Base-by-base conservation (phyloP, 2,888 invertebrate species). In the Mimachlamys varia region DNA sequence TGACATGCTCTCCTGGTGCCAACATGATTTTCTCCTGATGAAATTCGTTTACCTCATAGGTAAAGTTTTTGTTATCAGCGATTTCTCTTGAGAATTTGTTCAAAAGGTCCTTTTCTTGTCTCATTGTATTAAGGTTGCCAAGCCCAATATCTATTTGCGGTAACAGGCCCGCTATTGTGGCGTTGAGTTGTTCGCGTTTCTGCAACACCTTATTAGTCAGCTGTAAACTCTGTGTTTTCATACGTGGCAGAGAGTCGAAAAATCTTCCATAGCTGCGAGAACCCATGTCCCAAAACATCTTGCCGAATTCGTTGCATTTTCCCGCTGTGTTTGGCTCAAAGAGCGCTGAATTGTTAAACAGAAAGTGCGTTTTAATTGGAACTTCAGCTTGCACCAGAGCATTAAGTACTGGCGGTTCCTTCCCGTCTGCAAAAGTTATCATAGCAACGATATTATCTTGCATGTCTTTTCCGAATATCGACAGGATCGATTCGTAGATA, bases 341-440 rank as follows among this genome's bases (percentile, higher is more conserved):
- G 33, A 94, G 88, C 10, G 93, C 93, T 17, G 93, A 94, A 62
- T 94, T 94, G 53, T 94, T 94, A 87, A 94, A 93, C 22, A 88
- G 88, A 88, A 92, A 94, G 50, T 88, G 90, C 19, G 55, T 76
- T 15, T 90, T 90, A 55, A 89, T 89, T 22, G 93, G 94, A 27
- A 94, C 53, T n/a, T 91, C 87, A n/a, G 93, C 92, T 58, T 91
- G 91, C 44, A 91, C 89, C 37, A 94, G 76, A 1, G 94, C 93
- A 15, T 91, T 91, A 27, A 92, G 62, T 0, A 93, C 94, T n/a
- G 94, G 94, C 3, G 94, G 94, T 27, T 88, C 89, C 87, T 93
- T 91, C 33, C 93, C 93, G 89, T 94, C 94, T 4, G 94, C 94
- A 89, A 94, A 94, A 19, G 94, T 94, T 58, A 93, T 90, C 55